A percentile compares a stretch with the other conserved stretches of the same genome.
Evolutionary conservation across 2,797 vertebrate genomes (phyloP).

Genomic region (Aldrovandia affinis): DNA sequence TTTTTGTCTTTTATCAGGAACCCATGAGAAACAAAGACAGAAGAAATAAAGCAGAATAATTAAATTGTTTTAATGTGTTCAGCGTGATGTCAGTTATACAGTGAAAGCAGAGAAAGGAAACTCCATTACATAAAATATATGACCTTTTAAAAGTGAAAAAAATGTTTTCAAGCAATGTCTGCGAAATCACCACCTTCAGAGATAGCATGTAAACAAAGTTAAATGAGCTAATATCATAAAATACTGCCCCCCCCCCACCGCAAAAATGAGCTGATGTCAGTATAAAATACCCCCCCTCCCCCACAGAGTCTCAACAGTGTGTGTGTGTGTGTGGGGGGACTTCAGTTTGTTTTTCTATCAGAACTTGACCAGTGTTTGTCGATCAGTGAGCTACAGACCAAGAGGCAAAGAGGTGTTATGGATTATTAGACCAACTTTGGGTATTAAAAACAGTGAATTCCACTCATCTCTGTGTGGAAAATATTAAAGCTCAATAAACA

Average conservation of each 20-base stretch:
- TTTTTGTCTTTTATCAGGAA: background rate
- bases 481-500: background rate
- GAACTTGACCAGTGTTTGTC: conserved; percentile 55
- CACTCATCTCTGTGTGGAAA: conserved; percentile 7
- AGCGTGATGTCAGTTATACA: conserved; percentile 71
- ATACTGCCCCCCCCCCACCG: conserved; percentile 26
- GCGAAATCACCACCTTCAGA: conserved; percentile 51
- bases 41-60: conserved; percentile 52
- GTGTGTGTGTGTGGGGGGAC: conserved; percentile 32
- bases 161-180: conserved; percentile 55
- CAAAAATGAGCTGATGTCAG: conserved; percentile 55
- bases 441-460: background rate
- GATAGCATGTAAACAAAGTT: conserved; percentile 64
- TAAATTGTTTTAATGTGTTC: conserved; percentile 77
- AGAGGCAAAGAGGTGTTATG: conserved; percentile 22
- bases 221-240: conserved; percentile 53
- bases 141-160: conserved; percentile 57
- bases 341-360: conserved; percentile 46
- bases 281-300: conserved; percentile 35
- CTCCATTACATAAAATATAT: conserved; percentile 64
- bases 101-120: conserved; percentile 67
- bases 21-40: conserved; percentile 17
- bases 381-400: conserved; percentile 46
- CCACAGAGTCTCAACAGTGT: conserved; percentile 37
- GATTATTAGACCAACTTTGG: background rate